Percentiles rank a stretch among this genome's conserved stretches.
phyloP scores from a whole-genome alignment of 2,797 vertebrate species.

The Muscicapa striata region DNA sequence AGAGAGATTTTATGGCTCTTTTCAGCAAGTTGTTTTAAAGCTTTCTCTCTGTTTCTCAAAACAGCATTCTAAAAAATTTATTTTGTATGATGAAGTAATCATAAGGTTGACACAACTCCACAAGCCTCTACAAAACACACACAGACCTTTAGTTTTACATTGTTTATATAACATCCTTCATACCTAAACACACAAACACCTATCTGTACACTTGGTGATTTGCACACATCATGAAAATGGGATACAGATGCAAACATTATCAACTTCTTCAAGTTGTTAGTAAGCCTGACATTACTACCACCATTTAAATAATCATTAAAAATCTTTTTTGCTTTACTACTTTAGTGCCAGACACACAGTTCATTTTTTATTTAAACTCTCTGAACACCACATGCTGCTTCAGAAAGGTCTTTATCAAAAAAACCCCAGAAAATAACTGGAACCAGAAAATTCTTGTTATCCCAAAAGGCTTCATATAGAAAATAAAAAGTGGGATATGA shows the following conservation, averaged over 20 bases:
- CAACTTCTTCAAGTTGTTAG: not conserved
- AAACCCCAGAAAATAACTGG: not conserved
- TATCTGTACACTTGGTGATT: not conserved
- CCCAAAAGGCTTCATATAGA: not conserved
- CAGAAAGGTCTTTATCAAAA: not conserved
- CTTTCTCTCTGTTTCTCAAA: not conserved
- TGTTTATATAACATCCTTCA: not conserved
- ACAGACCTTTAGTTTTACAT: fast-evolving
- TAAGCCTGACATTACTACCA: not conserved
- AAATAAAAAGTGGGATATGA: not conserved
- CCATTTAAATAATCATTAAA: not conserved
- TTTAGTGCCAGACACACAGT: not conserved
- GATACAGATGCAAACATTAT: not conserved
- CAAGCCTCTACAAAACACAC: not conserved
- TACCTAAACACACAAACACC: not conserved
- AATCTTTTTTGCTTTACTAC: not conserved
- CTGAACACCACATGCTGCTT: not conserved
- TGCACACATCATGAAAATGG: not conserved
- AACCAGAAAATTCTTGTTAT: not conserved
- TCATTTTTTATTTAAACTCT: not conserved
- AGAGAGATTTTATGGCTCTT: not conserved
- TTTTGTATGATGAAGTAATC: not conserved
- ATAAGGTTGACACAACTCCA: not conserved
- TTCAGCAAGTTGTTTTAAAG: not conserved
- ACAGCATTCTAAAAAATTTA: not conserved